phyloP scores from a whole-genome alignment of 1,140 invertebrate species.

The Melipona quadrifasciata region DNA sequence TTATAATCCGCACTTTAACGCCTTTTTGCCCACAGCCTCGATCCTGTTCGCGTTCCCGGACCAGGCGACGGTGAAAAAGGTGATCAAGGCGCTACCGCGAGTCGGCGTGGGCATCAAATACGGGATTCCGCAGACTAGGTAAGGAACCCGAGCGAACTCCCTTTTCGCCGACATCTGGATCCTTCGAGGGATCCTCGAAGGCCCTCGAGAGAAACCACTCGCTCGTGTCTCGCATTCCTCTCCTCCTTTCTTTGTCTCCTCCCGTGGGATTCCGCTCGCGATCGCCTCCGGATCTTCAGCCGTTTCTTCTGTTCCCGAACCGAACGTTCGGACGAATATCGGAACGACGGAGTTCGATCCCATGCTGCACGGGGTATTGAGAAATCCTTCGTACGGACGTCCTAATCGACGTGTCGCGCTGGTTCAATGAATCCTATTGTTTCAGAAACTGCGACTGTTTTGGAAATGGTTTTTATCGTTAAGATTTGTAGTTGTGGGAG shows the following conservation, averaged over 20 bases:
- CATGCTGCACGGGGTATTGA: not conserved
- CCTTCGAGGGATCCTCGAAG: conserved; percentile 8
- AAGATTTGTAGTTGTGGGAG: not conserved
- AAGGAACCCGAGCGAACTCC: conserved; percentile 70
- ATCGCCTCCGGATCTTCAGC: conserved; percentile 43
- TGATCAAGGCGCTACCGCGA: conserved; percentile 97
- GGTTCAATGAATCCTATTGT: too few species aligned
- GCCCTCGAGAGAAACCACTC: conserved; percentile 55
- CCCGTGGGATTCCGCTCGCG: conserved; percentile 34
- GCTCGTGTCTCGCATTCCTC: conserved; percentile 68
- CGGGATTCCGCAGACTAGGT: conserved; percentile 98
- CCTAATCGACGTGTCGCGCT: not conserved
- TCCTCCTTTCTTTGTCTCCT: conserved; percentile 66
- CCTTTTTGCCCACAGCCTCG: conserved; percentile 89
- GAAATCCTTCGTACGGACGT: not conserved
- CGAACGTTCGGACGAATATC: not conserved
- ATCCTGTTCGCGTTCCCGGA: conserved; percentile 99
- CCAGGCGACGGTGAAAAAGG: conserved; percentile 98
- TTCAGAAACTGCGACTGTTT: too few species aligned
- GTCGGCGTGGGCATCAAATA: conserved; percentile 99
- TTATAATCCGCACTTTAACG: conserved; percentile 68
- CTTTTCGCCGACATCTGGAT: conserved; percentile 52
- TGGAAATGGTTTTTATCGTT: not conserved
- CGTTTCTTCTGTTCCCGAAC: conserved; percentile 9
- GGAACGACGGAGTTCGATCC: not conserved